These are phyloP conservation scores for Neogobius melanostomus DNA, from an alignment of 2,113 vertebrate genomes.

Conservation along the genomic window DNA sequence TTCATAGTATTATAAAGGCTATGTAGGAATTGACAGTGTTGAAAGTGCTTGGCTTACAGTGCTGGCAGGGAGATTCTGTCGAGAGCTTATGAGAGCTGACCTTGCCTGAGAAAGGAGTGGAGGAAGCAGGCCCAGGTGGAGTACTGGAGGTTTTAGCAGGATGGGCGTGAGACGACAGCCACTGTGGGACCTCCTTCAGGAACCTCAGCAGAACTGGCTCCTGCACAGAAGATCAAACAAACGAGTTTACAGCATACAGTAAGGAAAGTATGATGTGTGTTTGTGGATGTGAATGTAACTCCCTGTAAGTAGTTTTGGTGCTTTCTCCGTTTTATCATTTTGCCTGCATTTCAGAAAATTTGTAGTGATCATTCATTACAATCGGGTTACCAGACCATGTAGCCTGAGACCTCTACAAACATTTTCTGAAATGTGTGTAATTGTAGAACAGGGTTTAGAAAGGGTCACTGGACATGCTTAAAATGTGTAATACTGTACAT, in stretches of 20 bases:
- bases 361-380: slow-evolving; percentile 8
- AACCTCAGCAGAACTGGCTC: slow-evolving; percentile 84
- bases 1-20: too few species aligned
- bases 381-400: too few species aligned
- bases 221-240: slow-evolving; percentile 79
- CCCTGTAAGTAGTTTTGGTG: neutral
- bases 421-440: too few species aligned
- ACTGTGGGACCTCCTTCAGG: slow-evolving; percentile 86
- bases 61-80: slow-evolving; percentile 38
- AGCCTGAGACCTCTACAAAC: too few species aligned
- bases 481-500: too few species aligned
- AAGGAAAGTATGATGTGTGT: neutral
- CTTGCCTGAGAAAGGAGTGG: slow-evolving; percentile 88
- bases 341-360: slow-evolving; percentile 21
- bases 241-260: slow-evolving; percentile 37
- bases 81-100: slow-evolving; percentile 64
- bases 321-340: too few species aligned
- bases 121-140: slow-evolving; percentile 89
- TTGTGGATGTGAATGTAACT: slow-evolving; percentile 17
- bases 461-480: too few species aligned
- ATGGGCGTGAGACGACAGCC: slow-evolving; percentile 84
- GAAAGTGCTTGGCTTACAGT: slow-evolving; percentile 24
- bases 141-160: slow-evolving; percentile 85
- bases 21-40: too few species aligned
- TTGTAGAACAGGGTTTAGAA: too few species aligned